Evolutionary conservation across 1,140 invertebrate species (phyloP).

Genomic region (Physella acuta): DNA sequence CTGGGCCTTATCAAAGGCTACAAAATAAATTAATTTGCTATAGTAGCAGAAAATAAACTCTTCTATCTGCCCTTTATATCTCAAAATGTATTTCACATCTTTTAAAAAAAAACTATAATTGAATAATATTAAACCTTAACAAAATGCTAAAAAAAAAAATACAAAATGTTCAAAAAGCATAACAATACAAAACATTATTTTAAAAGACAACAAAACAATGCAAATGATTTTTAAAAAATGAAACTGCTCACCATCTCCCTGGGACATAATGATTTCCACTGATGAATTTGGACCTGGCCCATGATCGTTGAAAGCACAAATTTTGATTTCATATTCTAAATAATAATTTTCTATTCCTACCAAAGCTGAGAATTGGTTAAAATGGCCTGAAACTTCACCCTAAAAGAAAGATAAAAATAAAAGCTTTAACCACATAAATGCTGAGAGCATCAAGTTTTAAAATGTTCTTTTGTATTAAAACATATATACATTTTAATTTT

Average conservation of each 20-base stretch:
- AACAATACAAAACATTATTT: not conserved
- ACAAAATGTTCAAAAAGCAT: not conserved
- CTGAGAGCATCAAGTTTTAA: no score
- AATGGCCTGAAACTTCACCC: conserved; percentile 10
- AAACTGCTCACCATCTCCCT: conserved; percentile 39
- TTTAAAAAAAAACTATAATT: no score
- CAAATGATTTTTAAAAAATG: not conserved
- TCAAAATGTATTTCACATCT: no score
- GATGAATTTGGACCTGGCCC: conserved; percentile 48
- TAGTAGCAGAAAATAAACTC: no score
- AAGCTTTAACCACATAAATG: not conserved
- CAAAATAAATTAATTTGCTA: no score
- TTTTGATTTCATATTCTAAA: conserved; percentile 86
- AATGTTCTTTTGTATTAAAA: no score
- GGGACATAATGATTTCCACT: conserved; percentile 36
- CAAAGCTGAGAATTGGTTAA: conserved; percentile 16
- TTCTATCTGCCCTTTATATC: no score
- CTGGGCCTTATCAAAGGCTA: no score
- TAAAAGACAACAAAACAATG: not conserved
- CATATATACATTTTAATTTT: no score
- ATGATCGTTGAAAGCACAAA: conserved; percentile 66
- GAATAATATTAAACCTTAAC: no score
- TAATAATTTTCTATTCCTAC: conserved; percentile 80
- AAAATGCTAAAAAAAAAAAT: not conserved
- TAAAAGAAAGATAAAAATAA: not conserved